Evolutionary conservation across 2,888 invertebrate genomes (phyloP), one percentile per base, ranked within the genome.

Genomic region (Elysia crispata): DNA sequence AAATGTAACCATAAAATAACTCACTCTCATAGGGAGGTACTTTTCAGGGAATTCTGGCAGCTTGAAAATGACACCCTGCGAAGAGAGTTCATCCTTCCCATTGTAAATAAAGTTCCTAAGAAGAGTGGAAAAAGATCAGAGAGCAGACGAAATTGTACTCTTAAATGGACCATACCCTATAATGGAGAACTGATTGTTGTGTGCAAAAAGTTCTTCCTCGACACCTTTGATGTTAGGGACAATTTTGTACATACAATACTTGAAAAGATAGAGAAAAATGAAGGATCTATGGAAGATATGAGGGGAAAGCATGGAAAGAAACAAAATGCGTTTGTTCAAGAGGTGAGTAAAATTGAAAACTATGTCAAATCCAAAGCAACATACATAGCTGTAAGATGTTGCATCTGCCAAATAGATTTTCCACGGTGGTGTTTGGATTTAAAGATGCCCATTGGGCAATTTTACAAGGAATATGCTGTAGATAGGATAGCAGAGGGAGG

Each of bases 141-240:
- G 15, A 76, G 76, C 49, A 62, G 64, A 8, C 76, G 76, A 0
- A 62, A 64, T 13, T 76, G 76, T 49, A 76, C 76, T 62, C 60
- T 76, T 33, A 41, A 76, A 49, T 76, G 76, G 76, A 33, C 25
- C 15, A 23, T 76, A 18, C 76, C 76, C 11, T 76, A 41, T 62
- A 33, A 13, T 23, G 76, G 25, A 23, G 49, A 76, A 25, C 6
- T 8, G 18, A 62, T 62, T 11, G n/a, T 62, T 25, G 76, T 76
- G 15, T 76, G 76, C 64, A 76, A 76, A 64, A 62, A 64, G 11
- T 76, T 76, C 41, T 76, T 76, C 41, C 25, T 62, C 18, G 64
- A 76, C 25, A 76, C 76, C 15, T 76, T 76, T 76, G 76, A 76
- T 49, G 1, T 76, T 23, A 64, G 76, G 30, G 76, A 76, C 28